Evolutionary conservation across 37 sponge, comb jelly and placozoan species (phyloP), one percentile per base, ranked within the genome.

Genomic region (Corticium candelabrum): DNA sequence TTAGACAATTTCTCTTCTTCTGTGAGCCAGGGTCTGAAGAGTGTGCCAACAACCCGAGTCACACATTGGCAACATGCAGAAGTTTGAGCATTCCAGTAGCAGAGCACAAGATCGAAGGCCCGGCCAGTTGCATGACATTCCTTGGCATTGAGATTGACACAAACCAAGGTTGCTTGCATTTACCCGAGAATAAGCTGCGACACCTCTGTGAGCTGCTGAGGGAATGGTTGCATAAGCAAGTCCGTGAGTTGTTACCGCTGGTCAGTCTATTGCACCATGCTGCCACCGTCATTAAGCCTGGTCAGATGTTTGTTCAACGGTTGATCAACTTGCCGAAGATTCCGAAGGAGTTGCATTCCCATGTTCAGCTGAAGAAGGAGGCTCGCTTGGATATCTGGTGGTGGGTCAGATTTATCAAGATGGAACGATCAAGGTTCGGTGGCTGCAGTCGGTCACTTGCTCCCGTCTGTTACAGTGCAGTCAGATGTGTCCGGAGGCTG

Each of bases 401-500:
- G 73, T 70, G 73, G 73, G 4, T 35, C 73, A 34, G 31, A 29
- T 5, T 70, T 5, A 34, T 34, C 31, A 7, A 32, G 21, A 4
- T 70, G 73, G 73, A 70, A 70, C 36, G 73, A 32, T 4, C 4
- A 34, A 5, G 5, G 31, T 5, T 70, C 5, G 29, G 5, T 70
- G 5, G 29, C 5, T 15, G 5, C 73, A 7, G 5, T 70, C n/a
- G 29, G 29, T n/a, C 7, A n/a, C 73, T 7, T 5, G 32, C 35
- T 29, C n/a, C n/a, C 73, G 73, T n/a, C 73, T n/a, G 73, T n/a
- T 7, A 4, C 39, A 1, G 32, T 80, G 43, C 34, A 40, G 37
- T 38, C 38, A 30, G 84, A 88, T 40, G 88, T 85, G 31, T 84
- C 81, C 35, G 88, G 88, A 4, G 37, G 56, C 33, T 84, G 78